A percentile compares a stretch with the other conserved stretches of the same genome.
These are phyloP conservation scores for Corythornis madagascariensis DNA, from an alignment of 2,113 vertebrate genomes.

Conservation along the genomic window DNA sequence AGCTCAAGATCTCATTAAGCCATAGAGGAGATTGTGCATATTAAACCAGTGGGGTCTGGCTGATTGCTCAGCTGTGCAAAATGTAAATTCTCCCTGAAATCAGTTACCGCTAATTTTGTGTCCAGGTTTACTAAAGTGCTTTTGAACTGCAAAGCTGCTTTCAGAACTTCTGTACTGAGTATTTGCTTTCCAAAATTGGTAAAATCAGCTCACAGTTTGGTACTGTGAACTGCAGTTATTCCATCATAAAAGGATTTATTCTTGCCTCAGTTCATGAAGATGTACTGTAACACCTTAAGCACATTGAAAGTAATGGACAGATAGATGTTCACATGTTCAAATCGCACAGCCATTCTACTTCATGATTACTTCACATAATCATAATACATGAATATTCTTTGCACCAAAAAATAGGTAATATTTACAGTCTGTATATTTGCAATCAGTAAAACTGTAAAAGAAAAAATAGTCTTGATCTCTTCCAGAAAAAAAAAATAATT, in stretches of 20 bases:
- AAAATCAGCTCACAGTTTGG: neutral
- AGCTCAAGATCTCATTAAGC: slow-evolving; percentile 9
- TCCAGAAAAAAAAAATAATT: neutral
- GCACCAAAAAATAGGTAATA: neutral
- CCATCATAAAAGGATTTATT: neutral
- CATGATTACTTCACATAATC: neutral
- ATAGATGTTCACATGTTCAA: neutral
- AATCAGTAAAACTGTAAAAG: neutral
- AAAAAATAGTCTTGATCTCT: neutral
- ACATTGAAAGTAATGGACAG: neutral
- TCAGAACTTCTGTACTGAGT: neutral
- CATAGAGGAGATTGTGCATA: neutral
- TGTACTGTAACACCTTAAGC: neutral
- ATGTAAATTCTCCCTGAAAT: neutral
- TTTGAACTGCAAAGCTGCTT: neutral
- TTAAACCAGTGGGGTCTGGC: neutral
- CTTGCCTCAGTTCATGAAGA: neutral
- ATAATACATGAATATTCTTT: neutral
- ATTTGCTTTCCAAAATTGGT: neutral
- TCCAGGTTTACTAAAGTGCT: neutral
- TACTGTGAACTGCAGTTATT: neutral
- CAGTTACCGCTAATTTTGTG: neutral
- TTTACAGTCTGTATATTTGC: neutral
- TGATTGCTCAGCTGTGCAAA: neutral
- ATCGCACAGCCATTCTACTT: neutral